Percentiles rank a stretch among this genome's conserved stretches.
Conservation (phyloP, 2,113 vertebrate species). For the Gadus macrocephalus region DNA sequence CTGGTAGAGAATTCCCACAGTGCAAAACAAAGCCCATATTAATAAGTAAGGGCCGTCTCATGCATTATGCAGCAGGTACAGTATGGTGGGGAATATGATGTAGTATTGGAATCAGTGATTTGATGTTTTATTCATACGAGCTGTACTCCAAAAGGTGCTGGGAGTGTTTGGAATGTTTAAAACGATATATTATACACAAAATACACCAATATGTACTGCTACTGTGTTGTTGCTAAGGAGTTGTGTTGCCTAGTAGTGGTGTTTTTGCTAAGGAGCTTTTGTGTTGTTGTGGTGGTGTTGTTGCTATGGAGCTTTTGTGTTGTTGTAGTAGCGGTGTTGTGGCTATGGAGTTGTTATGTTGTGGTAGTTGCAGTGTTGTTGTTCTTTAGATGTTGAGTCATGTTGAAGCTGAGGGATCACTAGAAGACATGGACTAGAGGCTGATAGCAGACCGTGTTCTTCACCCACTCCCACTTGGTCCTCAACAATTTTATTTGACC, state of each 20-base stretch:
- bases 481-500: conserved; percentile 29
- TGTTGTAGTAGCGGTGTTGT: background rate
- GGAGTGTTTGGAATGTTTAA: conserved; percentile 37
- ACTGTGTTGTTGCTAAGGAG: background rate
- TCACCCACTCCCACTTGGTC: background rate
- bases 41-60: conserved; percentile 43
- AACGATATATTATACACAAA: conserved; percentile 20
- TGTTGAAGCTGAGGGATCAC: too few relatives aligned
- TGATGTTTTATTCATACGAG: conserved; percentile 64
- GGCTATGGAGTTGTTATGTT: background rate
- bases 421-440: too few relatives aligned
- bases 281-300: background rate
- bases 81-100: conserved; percentile 54
- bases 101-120: conserved; percentile 46
- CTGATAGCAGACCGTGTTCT: background rate
- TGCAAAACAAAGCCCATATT: conserved; percentile 37
- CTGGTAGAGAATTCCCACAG: conserved; percentile 49
- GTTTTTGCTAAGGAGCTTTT: background rate
- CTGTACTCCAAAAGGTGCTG: conserved; percentile 44
- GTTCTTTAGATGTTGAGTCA: background rate
- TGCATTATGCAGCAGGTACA: conserved; percentile 58
- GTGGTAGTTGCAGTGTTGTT: background rate
- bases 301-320: background rate
- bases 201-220: background rate
- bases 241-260: background rate